A percentile compares a stretch with the other conserved stretches of the same genome.
phyloP scores from a whole-genome alignment of 2,113 vertebrate species.

The Oriolus oriolus region DNA sequence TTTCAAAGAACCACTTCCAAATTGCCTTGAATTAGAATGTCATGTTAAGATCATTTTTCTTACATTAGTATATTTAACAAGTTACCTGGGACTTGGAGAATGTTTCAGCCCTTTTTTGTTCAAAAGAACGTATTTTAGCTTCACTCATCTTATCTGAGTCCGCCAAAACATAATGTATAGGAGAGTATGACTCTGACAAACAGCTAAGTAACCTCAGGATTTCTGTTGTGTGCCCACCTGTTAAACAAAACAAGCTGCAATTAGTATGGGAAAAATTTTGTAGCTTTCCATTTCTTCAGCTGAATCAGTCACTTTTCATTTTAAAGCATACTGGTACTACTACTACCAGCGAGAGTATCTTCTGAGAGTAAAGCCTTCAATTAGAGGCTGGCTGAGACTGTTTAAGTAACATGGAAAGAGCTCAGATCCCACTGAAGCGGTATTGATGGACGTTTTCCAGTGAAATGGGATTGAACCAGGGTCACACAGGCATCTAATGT shows the following conservation, averaged over 20 bases:
- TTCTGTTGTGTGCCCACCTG: slow-evolving; percentile 94
- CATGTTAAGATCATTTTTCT: not conserved
- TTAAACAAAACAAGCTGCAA: not conserved
- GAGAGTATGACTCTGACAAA: slow-evolving; percentile 79
- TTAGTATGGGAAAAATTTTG: not conserved
- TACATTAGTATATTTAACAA: not conserved
- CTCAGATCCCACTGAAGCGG: not conserved
- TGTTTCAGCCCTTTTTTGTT: slow-evolving; percentile 65
- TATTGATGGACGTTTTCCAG: not conserved
- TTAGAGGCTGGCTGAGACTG: not conserved
- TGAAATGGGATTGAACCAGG: not conserved
- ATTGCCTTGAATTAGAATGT: not conserved
- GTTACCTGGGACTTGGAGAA: slow-evolving; percentile 69
- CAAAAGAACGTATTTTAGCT: slow-evolving; percentile 84
- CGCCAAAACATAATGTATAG: slow-evolving; percentile 87
- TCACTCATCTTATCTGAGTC: slow-evolving; percentile 90
- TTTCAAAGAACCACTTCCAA: not conserved
- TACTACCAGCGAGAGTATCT: not conserved
- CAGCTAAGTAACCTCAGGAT: slow-evolving; percentile 84
- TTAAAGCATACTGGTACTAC: not conserved
- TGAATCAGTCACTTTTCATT: not conserved
- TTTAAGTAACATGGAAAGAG: not conserved
- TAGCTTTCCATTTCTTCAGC: not conserved
- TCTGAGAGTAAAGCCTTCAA: not conserved
- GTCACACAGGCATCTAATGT: not conserved